Evolutionary conservation across 2,113 vertebrate species (phyloP).

Genomic region (Myiopsitta monachus): DNA sequence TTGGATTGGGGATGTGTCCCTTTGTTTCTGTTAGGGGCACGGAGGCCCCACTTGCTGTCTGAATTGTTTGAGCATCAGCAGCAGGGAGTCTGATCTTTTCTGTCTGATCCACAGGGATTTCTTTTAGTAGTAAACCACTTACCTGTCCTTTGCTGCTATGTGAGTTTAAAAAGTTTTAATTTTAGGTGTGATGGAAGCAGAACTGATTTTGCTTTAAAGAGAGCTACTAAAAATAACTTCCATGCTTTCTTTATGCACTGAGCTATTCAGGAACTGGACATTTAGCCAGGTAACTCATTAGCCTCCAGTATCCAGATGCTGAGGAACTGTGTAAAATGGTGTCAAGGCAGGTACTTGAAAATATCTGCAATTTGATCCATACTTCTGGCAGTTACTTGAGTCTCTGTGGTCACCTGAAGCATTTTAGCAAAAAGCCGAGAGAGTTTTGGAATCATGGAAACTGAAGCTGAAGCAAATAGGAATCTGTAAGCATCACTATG

Average conservation of each 20-base stretch:
- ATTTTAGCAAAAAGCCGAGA: background rate
- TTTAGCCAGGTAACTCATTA: background rate
- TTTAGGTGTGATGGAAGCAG: background rate
- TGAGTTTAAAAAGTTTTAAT: background rate
- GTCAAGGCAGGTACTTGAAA: background rate
- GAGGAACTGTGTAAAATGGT: background rate
- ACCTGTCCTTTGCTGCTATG: background rate
- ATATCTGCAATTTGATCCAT: background rate
- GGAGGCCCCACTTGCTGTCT: background rate
- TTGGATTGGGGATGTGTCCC: background rate
- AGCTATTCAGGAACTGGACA: background rate
- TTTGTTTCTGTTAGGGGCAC: background rate
- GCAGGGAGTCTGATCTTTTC: background rate
- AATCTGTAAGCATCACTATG: background rate
- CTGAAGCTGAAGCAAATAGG: background rate
- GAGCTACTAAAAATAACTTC: background rate
- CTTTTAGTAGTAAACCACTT: background rate
- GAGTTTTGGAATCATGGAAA: background rate
- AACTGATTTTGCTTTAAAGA: background rate
- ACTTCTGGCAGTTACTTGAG: background rate
- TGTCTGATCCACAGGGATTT: background rate
- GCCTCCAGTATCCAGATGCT: rapidly evolving
- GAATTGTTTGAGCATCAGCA: background rate
- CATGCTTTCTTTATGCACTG: background rate
- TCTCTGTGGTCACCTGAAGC: background rate